Evolutionary conservation across 2,888 invertebrate genomes (phyloP).

Genomic region (Trichogramma evanescens): DNA sequence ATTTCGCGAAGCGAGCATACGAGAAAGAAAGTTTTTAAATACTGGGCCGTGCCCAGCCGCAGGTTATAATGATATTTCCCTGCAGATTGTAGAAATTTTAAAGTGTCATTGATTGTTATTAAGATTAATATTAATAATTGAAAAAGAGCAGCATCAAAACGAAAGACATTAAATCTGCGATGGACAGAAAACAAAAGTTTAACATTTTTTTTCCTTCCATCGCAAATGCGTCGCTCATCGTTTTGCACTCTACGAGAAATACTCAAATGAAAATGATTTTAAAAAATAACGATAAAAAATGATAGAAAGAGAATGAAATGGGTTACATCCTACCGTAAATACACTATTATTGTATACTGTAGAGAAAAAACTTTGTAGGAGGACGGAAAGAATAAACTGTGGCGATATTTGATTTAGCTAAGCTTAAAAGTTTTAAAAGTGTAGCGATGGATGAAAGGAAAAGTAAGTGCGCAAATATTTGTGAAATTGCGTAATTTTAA

Average conservation of each 20-base stretch:
- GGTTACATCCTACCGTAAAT: conserved; percentile 33
- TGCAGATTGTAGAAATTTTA: conserved; percentile 43
- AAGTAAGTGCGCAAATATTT: conserved; percentile 19
- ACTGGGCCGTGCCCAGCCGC: conserved; percentile 38
- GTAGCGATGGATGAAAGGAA: conserved; percentile 16
- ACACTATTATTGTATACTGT: conserved; percentile 34
- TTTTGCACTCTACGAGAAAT: conserved; percentile 28
- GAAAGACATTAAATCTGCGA: conserved; percentile 23
- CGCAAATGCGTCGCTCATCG: conserved; percentile 25
- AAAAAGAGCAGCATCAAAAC: conserved; percentile 23
- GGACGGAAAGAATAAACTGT: conserved; percentile 24
- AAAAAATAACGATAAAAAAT: conserved; percentile 13
- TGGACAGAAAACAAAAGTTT: conserved; percentile 22
- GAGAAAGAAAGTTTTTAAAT: conserved; percentile 29
- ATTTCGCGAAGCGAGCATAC: conserved; percentile 27
- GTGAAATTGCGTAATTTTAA: conserved; percentile 14
- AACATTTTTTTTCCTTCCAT: conserved; percentile 21
- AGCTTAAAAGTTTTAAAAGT: conserved; percentile 6
- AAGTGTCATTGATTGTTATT: conserved; percentile 44
- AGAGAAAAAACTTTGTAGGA: conserved; percentile 16
- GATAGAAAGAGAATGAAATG: conserved; percentile 26
- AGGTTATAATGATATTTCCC: conserved; percentile 34
- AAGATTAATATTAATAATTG: conserved; percentile 36
- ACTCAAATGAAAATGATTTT: conserved; percentile 23
- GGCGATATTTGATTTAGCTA: conserved; percentile 18